Percentiles rank a stretch among this genome's conserved stretches.
Evolutionary conservation across 2,888 invertebrate genomes (phyloP).

Genomic region (Lithophane ornitopus): DNA sequence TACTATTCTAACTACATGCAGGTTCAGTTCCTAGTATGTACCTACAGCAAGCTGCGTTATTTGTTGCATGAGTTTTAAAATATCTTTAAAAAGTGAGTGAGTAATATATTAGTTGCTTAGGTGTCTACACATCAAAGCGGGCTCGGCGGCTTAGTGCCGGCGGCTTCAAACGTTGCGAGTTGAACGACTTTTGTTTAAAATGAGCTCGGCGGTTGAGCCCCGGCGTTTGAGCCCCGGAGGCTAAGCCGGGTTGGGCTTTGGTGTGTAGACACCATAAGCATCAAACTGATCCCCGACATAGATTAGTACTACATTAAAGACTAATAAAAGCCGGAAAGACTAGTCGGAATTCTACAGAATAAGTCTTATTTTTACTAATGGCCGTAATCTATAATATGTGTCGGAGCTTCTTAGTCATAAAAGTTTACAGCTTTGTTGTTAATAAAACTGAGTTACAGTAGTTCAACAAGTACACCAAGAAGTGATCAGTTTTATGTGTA

Average conservation of each 20-base stretch:
- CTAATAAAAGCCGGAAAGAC: neutral
- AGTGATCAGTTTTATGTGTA: neutral
- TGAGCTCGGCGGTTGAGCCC: neutral
- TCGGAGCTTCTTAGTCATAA: neutral
- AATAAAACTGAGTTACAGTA: neutral
- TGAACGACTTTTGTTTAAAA: neutral
- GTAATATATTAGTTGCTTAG: neutral
- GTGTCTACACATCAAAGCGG: neutral
- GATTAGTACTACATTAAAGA: neutral
- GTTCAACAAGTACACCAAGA: conserved; percentile 14
- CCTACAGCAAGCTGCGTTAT: neutral
- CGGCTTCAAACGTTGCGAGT: neutral
- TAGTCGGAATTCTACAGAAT: neutral
- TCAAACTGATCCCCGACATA: neutral
- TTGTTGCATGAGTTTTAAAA: too few species aligned
- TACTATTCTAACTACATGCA: neutral
- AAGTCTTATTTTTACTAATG: neutral
- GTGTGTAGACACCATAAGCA: neutral
- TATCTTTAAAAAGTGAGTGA: too few species aligned
- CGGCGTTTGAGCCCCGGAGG: too few species aligned
- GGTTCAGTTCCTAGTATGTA: neutral
- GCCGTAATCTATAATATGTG: neutral
- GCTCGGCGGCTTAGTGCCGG: neutral
- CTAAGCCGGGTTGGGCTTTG: neutral
- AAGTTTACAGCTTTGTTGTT: neutral